Conservation (phyloP, 2,888 invertebrate genomes). For the Empis livida region DNA sequence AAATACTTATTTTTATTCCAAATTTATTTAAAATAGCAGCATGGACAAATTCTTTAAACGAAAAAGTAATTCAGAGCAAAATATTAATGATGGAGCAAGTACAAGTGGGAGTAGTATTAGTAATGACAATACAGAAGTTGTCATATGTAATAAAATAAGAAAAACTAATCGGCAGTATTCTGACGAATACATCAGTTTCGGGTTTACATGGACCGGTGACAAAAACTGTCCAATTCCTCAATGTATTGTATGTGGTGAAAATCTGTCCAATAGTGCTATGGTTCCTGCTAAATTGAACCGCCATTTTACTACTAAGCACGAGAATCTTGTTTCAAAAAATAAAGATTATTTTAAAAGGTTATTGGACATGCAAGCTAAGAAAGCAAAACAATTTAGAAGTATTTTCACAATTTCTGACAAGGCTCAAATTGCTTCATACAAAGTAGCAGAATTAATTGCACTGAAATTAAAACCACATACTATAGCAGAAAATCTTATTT, state of each 20-base stretch:
- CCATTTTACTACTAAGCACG: background rate
- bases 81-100: background rate
- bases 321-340: background rate
- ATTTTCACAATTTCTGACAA: background rate
- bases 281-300: background rate
- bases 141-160: background rate
- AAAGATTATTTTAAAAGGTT: background rate
- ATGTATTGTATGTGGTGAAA: slow-evolving; percentile 1
- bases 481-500: background rate
- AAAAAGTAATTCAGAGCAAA: background rate
- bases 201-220: background rate
- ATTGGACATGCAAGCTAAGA: background rate
- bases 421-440: background rate
- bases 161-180: background rate
- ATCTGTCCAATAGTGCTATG: background rate
- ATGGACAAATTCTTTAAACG: background rate
- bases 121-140: background rate
- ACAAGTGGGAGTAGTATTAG: background rate
- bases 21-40: background rate
- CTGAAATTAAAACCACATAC: background rate
- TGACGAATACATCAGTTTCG: background rate
- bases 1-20: background rate
- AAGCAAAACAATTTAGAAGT: background rate
- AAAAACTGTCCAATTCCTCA: background rate
- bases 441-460: background rate